These are phyloP conservation scores for Rhegmatorhina hoffmannsi DNA, from an alignment of 2,113 vertebrate genomes.

Conservation along the genomic window DNA sequence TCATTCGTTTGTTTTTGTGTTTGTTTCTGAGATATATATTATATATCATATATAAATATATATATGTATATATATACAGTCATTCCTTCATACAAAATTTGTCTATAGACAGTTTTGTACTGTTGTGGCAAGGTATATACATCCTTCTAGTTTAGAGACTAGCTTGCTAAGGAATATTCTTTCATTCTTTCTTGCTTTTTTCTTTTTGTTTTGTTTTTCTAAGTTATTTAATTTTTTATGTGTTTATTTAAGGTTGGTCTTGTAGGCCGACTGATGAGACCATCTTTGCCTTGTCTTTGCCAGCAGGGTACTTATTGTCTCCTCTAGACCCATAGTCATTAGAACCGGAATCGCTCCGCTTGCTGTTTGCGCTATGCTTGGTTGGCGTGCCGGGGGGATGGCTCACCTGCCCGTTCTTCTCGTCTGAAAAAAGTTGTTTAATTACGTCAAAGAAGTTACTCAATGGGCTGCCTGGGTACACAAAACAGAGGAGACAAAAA, in stretches of 20 bases:
- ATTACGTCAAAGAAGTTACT: conserved; percentile 99
- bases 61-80: conserved; percentile 81
- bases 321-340: conserved; percentile 86
- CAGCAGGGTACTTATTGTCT: conserved; percentile 84
- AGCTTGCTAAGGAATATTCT: conserved; percentile 75
- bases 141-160: conserved; percentile 76
- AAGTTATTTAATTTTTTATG: conserved; percentile 63
- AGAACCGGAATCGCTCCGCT: conserved; percentile 86
- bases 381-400: conserved; percentile 87
- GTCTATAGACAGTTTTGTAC: conserved; percentile 73
- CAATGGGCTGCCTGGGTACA: conserved; percentile 95
- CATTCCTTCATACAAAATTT: conserved; percentile 79
- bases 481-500: conserved; percentile 81
- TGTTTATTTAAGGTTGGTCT: conserved; percentile 86
- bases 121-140: conserved; percentile 75
- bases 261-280: conserved; percentile 83
- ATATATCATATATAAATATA: conserved; percentile 76
- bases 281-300: conserved; percentile 86
- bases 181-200: conserved; percentile 68
- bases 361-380: conserved; percentile 88
- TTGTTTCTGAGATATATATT: conserved; percentile 74
- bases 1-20: conserved; percentile 66
- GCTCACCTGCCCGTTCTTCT: conserved; percentile 98
- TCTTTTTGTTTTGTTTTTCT: background rate
- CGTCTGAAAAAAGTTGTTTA: conserved; percentile 99